Percentiles rank a stretch among this genome's conserved stretches.
Evolutionary conservation across 2,113 vertebrate species (phyloP).

Genomic region (Neoarius graeffei): DNA sequence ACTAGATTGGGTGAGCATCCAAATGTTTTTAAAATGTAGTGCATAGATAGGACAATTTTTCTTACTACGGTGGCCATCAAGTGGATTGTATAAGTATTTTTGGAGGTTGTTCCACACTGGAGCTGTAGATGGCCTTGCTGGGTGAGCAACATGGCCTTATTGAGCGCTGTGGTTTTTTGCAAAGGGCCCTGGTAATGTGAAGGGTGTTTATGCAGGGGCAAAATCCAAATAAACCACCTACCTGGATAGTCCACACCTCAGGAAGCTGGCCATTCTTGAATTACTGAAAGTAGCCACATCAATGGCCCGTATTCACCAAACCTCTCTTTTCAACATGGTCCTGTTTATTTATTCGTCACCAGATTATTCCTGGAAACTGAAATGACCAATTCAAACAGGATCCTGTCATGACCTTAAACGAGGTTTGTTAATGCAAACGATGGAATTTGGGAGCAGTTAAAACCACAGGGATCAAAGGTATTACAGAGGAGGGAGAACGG

Average conservation of each 20-base stretch:
- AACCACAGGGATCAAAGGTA: constrained; percentile 38
- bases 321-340: constrained; percentile 4
- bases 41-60: background rate
- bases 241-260: constrained; percentile 21
- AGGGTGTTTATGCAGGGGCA: constrained; percentile 4
- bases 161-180: constrained; percentile 55
- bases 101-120: background rate
- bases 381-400: constrained; percentile 49
- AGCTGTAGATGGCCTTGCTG: background rate
- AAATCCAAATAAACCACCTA: constrained; percentile 45
- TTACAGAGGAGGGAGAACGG: constrained; percentile 13
- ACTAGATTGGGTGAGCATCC: background rate
- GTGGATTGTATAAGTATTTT: background rate
- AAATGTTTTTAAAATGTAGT: background rate
- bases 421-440: constrained; percentile 50
- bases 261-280: background rate
- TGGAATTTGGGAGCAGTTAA: constrained; percentile 19
- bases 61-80: background rate
- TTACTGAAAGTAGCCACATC: constrained; percentile 29
- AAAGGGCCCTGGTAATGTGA: constrained; percentile 27
- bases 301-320: constrained; percentile 24
- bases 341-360: constrained; percentile 49
- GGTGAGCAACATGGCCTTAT: background rate
- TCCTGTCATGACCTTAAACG: constrained; percentile 39
- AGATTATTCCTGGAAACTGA: constrained; percentile 48